Conservation (phyloP, 2,888 invertebrate genomes). For the Euproctis similis region DNA sequence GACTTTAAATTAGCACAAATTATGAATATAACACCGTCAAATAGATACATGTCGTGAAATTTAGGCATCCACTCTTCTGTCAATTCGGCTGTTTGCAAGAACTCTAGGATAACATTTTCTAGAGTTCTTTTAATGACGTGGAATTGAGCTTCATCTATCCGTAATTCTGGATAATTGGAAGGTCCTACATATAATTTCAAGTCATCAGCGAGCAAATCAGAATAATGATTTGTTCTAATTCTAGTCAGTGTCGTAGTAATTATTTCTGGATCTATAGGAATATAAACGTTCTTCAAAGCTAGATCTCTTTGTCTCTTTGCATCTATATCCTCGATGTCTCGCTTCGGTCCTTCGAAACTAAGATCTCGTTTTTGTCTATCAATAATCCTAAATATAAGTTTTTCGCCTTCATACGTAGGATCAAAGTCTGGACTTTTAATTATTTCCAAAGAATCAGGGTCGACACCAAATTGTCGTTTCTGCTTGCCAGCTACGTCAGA, state of each 20-base stretch:
- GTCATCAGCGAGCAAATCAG: conserved; percentile 55
- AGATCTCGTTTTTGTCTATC: conserved; percentile 56
- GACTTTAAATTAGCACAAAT: conserved; percentile 49
- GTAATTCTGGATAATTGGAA: conserved; percentile 50
- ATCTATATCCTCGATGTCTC: conserved; percentile 25
- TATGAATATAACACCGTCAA: conserved; percentile 63
- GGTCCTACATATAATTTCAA: conserved; percentile 59
- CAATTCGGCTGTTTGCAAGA: conserved; percentile 24
- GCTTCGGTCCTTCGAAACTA: conserved; percentile 36
- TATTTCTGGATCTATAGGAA: conserved; percentile 43
- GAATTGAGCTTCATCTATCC: conserved; percentile 51
- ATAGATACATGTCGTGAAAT: conserved; percentile 58
- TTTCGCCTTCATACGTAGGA: conserved; percentile 45
- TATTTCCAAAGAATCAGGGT: conserved; percentile 55
- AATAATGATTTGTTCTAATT: conserved; percentile 55
- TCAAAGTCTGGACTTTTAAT: conserved; percentile 52
- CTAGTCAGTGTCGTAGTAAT: conserved; percentile 43
- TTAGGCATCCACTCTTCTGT: conserved; percentile 36
- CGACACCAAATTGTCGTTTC: conserved; percentile 63
- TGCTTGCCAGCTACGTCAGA: conserved; percentile 63
- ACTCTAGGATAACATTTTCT: conserved; percentile 40
- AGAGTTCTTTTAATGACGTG: conserved; percentile 45
- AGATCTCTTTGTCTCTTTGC: conserved; percentile 32
- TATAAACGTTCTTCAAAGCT: conserved; percentile 43
- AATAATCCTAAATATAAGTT: conserved; percentile 48